Conservation (phyloP, 2,888 invertebrate genomes). For the Cloeon dipterum region DNA sequence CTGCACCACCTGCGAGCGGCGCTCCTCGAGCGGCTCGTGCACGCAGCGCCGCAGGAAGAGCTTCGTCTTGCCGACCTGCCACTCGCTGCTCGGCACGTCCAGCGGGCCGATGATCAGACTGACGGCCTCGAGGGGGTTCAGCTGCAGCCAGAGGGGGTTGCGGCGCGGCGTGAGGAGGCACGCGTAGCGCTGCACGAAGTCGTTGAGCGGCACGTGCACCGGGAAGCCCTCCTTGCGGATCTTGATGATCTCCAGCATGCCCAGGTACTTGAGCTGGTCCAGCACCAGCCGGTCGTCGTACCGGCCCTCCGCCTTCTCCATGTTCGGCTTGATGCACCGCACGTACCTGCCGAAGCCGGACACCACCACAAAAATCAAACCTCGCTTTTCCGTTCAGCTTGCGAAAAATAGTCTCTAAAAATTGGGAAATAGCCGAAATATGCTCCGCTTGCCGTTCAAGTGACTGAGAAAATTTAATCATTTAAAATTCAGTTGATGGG, state of each 20-base stretch:
- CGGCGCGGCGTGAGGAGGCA: constrained; percentile 33
- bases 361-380: no score
- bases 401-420: constrained; percentile 2
- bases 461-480: no score
- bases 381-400: no score
- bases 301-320: constrained; percentile 53
- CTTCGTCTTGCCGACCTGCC: constrained; percentile 74
- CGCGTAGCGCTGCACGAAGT: constrained; percentile 52
- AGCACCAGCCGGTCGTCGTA: constrained; percentile 60
- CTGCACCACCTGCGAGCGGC: constrained; percentile 40
- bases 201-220: constrained; percentile 53
- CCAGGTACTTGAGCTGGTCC: constrained; percentile 72
- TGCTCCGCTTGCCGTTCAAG: background rate
- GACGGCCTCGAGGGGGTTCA: constrained; percentile 14
- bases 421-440: background rate
- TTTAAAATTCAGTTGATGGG: no score
- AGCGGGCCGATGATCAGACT: constrained; percentile 33
- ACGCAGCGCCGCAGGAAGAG: constrained; percentile 63
- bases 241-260: constrained; percentile 81
- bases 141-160: constrained; percentile 14
- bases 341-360: no score
- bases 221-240: constrained; percentile 80
- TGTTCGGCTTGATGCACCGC: constrained; percentile 79
- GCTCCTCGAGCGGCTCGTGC: constrained; percentile 66
- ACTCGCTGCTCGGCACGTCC: constrained; percentile 46